phyloP scores from a whole-genome alignment of 2,113 vertebrate species.

The Macquaria australasica region DNA sequence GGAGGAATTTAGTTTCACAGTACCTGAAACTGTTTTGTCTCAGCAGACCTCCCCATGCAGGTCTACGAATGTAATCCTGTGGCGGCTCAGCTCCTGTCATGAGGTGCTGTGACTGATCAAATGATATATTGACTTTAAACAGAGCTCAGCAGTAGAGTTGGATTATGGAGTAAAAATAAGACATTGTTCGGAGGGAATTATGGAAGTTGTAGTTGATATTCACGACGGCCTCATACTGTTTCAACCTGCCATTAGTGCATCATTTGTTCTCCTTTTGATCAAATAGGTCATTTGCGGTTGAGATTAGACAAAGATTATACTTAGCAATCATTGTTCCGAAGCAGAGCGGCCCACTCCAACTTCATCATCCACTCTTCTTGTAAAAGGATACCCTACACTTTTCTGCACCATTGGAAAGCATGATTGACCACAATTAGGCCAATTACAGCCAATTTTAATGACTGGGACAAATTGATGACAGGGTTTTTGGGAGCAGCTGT shows the following conservation, averaged over 20 bases:
- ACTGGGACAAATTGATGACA: constrained; percentile 80
- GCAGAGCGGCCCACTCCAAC: constrained; percentile 17
- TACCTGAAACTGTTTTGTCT: constrained; percentile 67
- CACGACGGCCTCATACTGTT: constrained; percentile 34
- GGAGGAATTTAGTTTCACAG: constrained; percentile 62
- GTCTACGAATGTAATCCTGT: constrained; percentile 48
- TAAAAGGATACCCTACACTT: constrained; percentile 78
- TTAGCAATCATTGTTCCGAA: constrained; percentile 54
- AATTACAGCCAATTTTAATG: constrained; percentile 78
- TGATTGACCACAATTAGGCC: constrained; percentile 79
- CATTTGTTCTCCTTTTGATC: constrained; percentile 64
- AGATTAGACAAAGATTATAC: constrained; percentile 66
- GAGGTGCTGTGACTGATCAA: constrained; percentile 44
- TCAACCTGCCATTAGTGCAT: constrained; percentile 63
- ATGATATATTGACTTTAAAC: constrained; percentile 46
- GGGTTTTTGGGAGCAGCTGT: constrained; percentile 70
- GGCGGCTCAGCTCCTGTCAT: constrained; percentile 40
- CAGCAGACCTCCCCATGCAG: constrained; percentile 36
- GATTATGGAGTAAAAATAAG: constrained; percentile 39
- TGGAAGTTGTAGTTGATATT: constrained; percentile 15
- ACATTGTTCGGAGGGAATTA: constrained; percentile 25
- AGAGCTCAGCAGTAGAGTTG: not conserved
- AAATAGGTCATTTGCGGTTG: constrained; percentile 59
- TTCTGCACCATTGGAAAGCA: constrained; percentile 73
- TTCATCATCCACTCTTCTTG: constrained; percentile 56